phyloP scores from a whole-genome alignment of 2,888 invertebrate species.

The Drosophila robusta region DNA sequence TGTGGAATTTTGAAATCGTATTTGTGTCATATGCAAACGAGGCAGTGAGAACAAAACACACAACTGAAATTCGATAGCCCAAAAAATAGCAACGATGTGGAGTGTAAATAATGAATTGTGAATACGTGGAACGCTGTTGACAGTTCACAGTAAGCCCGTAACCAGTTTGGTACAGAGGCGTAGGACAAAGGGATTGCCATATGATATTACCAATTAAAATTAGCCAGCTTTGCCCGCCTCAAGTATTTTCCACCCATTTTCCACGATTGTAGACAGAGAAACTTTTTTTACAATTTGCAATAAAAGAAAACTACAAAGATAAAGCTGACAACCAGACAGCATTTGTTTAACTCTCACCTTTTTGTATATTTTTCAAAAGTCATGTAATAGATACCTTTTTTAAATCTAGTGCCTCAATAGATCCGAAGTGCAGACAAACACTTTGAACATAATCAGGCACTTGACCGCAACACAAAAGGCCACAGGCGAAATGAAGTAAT shows the following conservation, averaged over 20 bases:
- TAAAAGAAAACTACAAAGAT: too few relatives aligned
- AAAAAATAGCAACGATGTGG: slow-evolving; percentile 49
- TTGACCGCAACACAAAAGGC: slow-evolving; percentile 59
- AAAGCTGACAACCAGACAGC: neutral
- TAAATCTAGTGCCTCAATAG: slow-evolving; percentile 5
- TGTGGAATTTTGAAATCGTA: slow-evolving; percentile 28
- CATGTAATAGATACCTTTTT: slow-evolving; percentile 21
- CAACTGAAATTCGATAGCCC: slow-evolving; percentile 65
- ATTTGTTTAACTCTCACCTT: slow-evolving; percentile 4
- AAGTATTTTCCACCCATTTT: too few relatives aligned
- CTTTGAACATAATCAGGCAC: slow-evolving; percentile 41
- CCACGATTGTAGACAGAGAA: too few relatives aligned
- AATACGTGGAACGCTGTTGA: slow-evolving; percentile 53
- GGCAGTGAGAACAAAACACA: slow-evolving; percentile 34
- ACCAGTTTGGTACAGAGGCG: slow-evolving; percentile 39
- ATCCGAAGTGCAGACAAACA: slow-evolving; percentile 35
- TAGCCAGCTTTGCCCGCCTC: too few relatives aligned
- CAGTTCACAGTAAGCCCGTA: slow-evolving; percentile 43
- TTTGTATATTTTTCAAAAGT: slow-evolving; percentile 1
- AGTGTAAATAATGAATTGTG: slow-evolving; percentile 59
- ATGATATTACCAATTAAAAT: slow-evolving; percentile 8
- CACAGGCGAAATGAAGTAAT: slow-evolving; percentile 55
- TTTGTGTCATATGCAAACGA: slow-evolving; percentile 73
- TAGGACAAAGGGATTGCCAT: slow-evolving; percentile 27
- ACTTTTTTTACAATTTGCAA: too few relatives aligned